Evolutionary conservation across 2,888 invertebrate species (phyloP).

Genomic region (Dryadula phaetusa): DNA sequence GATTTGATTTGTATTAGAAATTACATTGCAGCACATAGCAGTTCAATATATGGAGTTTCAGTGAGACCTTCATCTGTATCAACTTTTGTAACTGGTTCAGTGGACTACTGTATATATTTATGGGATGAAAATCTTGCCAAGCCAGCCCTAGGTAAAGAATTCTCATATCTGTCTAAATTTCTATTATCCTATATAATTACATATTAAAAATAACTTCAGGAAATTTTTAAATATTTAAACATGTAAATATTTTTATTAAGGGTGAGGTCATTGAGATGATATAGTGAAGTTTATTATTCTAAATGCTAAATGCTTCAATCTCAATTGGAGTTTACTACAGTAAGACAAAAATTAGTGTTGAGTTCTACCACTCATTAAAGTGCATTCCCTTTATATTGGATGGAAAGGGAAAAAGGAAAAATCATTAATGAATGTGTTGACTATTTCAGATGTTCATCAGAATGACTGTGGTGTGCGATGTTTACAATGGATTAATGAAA

Average conservation of each 20-base stretch:
- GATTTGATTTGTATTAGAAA: constrained; percentile 75
- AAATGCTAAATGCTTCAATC: too few species aligned
- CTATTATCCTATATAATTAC: too few species aligned
- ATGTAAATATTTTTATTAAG: too few species aligned
- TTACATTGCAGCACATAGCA: constrained; percentile 77
- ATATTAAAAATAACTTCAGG: not conserved
- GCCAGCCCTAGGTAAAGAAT: constrained; percentile 64
- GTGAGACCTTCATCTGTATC: constrained; percentile 74
- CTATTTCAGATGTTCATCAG: constrained; percentile 64
- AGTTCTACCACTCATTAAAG: too few species aligned
- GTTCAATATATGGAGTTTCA: constrained; percentile 73
- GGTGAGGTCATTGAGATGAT: too few species aligned
- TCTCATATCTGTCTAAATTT: not conserved
- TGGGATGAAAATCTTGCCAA: constrained; percentile 79
- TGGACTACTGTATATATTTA: constrained; percentile 80
- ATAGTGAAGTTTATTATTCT: too few species aligned
- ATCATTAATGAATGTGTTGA: not conserved
- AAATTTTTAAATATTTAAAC: too few species aligned
- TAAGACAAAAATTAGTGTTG: too few species aligned
- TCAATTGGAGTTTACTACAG: not conserved
- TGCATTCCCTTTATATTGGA: too few species aligned
- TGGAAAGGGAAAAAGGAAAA: not conserved
- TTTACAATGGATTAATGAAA: constrained; percentile 73
- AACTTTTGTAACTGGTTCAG: constrained; percentile 80
- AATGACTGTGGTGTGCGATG: constrained; percentile 72